Base-by-base conservation (phyloP, 2,888 invertebrate species). In the Ceraclea dissimilis region DNA sequence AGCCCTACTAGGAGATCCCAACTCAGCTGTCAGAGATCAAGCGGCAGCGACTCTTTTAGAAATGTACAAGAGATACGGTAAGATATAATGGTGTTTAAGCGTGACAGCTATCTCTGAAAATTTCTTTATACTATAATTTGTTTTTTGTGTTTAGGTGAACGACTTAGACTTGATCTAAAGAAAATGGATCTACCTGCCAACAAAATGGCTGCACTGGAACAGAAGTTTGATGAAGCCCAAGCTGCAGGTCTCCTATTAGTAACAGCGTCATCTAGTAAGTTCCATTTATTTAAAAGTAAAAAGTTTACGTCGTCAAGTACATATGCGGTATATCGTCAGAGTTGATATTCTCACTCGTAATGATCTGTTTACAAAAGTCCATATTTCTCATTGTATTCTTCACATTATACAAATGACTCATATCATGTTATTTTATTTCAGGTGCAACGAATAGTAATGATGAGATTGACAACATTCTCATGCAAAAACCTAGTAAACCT, bases 21-120 rank as follows among this genome's bases (percentile, higher is more conserved):
- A 86, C 64, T 82, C 84, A 31, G 83, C 88, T 49, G 95, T 96
- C 5, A 76, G 96, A 17, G 95, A 96, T 69, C 86, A 90, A 2
- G 93, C 95, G 2, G 80, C 89, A 69, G 84, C 84, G 65, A 87
- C 94, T 8, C 71, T 96, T 49, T 88, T 93, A 39, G 93, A 94
- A 69, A 86, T 95, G 47, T 97, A 96, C 70, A 83, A 90, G 67
- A 93, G 95, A 73, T 93, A 94, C 53, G 93, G 93, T 67, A 39
- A 68, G 78, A 22, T 5, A 21, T 20, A 4, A 18, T 17, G 2
- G 8, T 46, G 19, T 60, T 0, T 66, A 79, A 82, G 83, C 54
- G 96, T 33, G n/a, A n/a, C n/a, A n/a, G n/a, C n/a, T n/a, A n/a
- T 11, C n/a, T 44, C 5, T 44, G 17, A 46, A 19, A 8, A 46